Evolutionary conservation across 2,113 vertebrate species (phyloP), one percentile per base, ranked within the genome.

Genomic region (Rhinolophus sinicus): DNA sequence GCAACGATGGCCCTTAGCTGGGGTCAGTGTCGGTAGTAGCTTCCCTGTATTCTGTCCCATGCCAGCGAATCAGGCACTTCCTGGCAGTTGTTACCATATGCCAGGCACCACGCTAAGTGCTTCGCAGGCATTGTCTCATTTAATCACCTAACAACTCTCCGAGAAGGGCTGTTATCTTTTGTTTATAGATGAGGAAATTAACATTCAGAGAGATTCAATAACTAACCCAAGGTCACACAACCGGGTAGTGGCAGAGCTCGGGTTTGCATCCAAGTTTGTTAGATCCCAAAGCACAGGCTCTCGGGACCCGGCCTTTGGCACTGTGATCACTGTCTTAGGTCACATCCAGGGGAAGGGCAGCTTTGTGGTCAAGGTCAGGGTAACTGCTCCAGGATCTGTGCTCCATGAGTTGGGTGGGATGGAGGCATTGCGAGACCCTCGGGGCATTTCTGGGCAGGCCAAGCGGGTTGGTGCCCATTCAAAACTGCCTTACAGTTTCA

Each of bases 181-280:
- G 44, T 56, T 83, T 76, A 70, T 40, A 22, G 56, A 50, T 16
- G 77, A 90, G 21, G 30, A 77, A 72, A 72, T 83, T 56, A 28
- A 93, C 40, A 35, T 92, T 96, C 75, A 67, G 30, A 89, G 94
- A 89, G 90, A 83, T 30, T 62, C 82, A 56, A 56, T 73, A 73
- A 64, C 56, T 44, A 60, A 62, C 35, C 67, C 47, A 38, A 56
- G 60, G 56, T 65, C 78, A 85, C 35, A 22, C 28, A 54, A 26
- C 8, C 44, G 67, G 40, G 24, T 83, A 69, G 40, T 56, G n/a
- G 62, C 56, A 24, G 52, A 89, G 73, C 35, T 78, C 22, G 73
- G 3, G 58, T 38, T 85, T 44, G 70, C 94, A 52, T 35, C 24
- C 26, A 22, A 38, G 8, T 54, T 56, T 84, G 28, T 64, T 50